Evolutionary conservation across 2,797 vertebrate species (phyloP).

Genomic region (Molossus molossus): DNA sequence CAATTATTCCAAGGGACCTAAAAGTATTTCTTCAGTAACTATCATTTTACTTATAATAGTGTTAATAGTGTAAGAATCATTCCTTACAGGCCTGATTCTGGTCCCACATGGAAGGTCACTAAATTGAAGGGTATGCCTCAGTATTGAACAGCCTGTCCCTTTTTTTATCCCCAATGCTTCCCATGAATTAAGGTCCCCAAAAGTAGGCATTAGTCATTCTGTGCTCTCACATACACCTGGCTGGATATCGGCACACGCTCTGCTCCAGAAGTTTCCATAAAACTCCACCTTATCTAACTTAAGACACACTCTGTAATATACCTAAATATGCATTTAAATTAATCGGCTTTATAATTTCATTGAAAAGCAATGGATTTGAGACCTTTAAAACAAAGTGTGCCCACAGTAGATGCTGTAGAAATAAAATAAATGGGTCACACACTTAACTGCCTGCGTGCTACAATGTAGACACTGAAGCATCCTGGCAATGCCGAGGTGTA

Average conservation of each 20-base stretch:
- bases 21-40: background rate
- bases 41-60: background rate
- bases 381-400: background rate
- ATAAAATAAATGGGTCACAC: constrained; percentile 3
- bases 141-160: background rate
- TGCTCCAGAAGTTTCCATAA: constrained; percentile 36
- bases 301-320: background rate
- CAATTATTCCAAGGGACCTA: background rate
- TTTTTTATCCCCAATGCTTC: background rate
- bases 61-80: background rate
- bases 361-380: background rate
- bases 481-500: background rate
- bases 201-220: background rate
- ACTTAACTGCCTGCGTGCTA: background rate
- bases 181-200: background rate
- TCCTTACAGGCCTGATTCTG: background rate
- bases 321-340: constrained; percentile 2
- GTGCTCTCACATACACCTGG: background rate
- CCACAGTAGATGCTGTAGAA: background rate
- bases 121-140: background rate
- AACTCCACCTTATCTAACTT: background rate
- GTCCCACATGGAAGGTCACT: background rate
- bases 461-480: background rate
- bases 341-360: background rate
- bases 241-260: background rate